phyloP scores from a whole-genome alignment of 2,888 invertebrate species.

The Polydrusus pterygomalis region DNA sequence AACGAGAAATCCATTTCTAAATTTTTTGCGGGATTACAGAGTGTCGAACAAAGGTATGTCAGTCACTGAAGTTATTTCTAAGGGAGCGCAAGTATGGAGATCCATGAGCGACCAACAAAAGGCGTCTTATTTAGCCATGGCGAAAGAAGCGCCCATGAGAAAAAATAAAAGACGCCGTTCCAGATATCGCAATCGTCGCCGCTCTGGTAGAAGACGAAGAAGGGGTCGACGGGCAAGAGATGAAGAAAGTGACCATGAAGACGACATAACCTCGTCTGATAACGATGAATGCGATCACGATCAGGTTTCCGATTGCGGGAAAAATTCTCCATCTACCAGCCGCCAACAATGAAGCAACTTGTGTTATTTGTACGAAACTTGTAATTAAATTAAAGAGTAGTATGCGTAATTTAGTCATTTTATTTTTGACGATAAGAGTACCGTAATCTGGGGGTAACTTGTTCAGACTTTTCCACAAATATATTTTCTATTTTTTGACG shows the following conservation, averaged over 20 bases:
- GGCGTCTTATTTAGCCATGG: constrained; percentile 56
- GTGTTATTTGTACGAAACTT: neutral
- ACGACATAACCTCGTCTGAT: neutral
- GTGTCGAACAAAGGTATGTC: constrained; percentile 50
- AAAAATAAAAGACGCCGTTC: constrained; percentile 22
- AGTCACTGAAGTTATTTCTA: constrained; percentile 52
- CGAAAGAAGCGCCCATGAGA: constrained; percentile 54
- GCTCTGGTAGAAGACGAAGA: constrained; percentile 10
- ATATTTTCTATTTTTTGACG: no score
- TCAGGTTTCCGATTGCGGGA: neutral
- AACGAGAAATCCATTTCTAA: constrained; percentile 60
- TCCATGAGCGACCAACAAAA: constrained; percentile 59
- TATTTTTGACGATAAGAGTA: no score
- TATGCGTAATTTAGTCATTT: neutral
- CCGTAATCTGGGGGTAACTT: no score
- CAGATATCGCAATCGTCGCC: neutral
- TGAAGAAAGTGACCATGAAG: neutral
- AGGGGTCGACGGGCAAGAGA: neutral
- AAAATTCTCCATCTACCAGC: neutral
- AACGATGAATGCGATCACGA: neutral
- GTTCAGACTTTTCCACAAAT: no score
- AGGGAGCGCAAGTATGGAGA: constrained; percentile 59
- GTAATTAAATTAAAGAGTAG: neutral
- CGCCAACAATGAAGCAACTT: neutral
- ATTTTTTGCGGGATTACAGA: constrained; percentile 60